Evolutionary conservation across 1,140 invertebrate species (phyloP).

Genomic region (Aricia agestis): DNA sequence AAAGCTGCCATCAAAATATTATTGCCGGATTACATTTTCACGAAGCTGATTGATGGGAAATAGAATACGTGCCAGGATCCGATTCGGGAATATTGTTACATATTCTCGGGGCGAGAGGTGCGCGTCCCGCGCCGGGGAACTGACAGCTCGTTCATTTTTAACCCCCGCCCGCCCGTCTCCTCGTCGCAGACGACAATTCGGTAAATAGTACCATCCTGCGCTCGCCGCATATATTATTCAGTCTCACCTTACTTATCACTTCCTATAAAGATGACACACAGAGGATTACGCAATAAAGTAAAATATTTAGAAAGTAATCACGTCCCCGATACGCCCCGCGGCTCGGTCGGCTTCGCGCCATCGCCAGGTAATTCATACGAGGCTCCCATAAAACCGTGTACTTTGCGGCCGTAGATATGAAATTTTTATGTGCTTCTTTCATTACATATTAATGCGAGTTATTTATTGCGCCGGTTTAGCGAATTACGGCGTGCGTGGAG

Average conservation of each 20-base stretch:
- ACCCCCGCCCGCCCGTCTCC: slow-evolving; percentile 40
- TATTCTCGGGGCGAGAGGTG: not conserved
- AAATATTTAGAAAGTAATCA: slow-evolving; percentile 68
- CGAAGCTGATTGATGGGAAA: not conserved
- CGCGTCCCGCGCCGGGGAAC: slow-evolving; percentile 31
- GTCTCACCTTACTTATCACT: slow-evolving; percentile 41
- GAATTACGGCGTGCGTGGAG: not conserved
- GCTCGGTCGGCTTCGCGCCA: slow-evolving; percentile 35
- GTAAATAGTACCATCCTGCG: slow-evolving; percentile 61
- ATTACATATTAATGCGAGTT: slow-evolving; percentile 8
- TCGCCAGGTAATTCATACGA: slow-evolving; percentile 29
- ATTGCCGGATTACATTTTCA: not conserved
- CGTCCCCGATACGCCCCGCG: slow-evolving; percentile 49
- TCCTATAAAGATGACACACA: slow-evolving; percentile 58
- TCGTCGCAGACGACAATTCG: slow-evolving; percentile 56
- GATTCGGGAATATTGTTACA: slow-evolving; percentile 4
- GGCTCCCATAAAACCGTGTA: slow-evolving; percentile 10
- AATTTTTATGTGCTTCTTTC: slow-evolving; percentile 21
- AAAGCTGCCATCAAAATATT: not conserved
- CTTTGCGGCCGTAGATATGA: slow-evolving; percentile 21
- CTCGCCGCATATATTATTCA: slow-evolving; percentile 64
- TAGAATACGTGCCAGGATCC: slow-evolving; percentile 1
- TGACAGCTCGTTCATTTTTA: slow-evolving; percentile 62
- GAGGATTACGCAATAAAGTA: slow-evolving; percentile 65
- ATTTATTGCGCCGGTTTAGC: not conserved